These are phyloP conservation scores for Poeciliopsis gracilis DNA, from an alignment of 2,797 vertebrate species.

Conservation along the genomic window DNA sequence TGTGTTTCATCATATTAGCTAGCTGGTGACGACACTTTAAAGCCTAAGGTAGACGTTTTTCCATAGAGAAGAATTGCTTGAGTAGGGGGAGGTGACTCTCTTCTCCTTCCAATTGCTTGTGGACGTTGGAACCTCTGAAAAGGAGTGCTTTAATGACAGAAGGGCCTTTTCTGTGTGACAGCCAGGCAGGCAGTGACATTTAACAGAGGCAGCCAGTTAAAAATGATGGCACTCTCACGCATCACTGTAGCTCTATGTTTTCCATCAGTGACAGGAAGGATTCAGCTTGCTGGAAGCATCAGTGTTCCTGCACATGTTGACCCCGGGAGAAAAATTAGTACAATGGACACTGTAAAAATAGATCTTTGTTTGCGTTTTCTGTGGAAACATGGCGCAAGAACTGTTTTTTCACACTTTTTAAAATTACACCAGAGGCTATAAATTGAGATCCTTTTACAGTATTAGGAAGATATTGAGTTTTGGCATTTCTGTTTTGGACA, in stretches of 20 bases:
- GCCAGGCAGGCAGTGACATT: slow-evolving; percentile 71
- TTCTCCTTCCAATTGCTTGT: slow-evolving; percentile 54
- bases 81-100: slow-evolving; percentile 36
- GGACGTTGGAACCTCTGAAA: slow-evolving; percentile 60
- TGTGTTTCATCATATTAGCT: slow-evolving; percentile 47
- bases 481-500: slow-evolving; percentile 44
- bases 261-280: slow-evolving; percentile 38
- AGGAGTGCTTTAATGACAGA: slow-evolving; percentile 58
- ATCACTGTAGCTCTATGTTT: slow-evolving; percentile 34
- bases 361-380: slow-evolving; percentile 28
- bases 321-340: slow-evolving; percentile 49
- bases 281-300: slow-evolving; percentile 17
- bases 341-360: slow-evolving; percentile 51
- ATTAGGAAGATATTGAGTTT: slow-evolving; percentile 52
- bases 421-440: slow-evolving; percentile 27
- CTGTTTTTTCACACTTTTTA: slow-evolving; percentile 8
- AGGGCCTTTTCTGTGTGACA: slow-evolving; percentile 56
- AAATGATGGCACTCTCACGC: slow-evolving; percentile 60
- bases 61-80: slow-evolving; percentile 8
- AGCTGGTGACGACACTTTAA: slow-evolving; percentile 46
- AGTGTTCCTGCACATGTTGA: slow-evolving; percentile 43
- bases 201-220: slow-evolving; percentile 69
- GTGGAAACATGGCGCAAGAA: slow-evolving; percentile 21
- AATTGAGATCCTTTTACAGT: slow-evolving; percentile 37
- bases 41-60: slow-evolving; percentile 41